Base-by-base conservation (phyloP, 2,888 invertebrate species). In the Masnerella sp. region DNA sequence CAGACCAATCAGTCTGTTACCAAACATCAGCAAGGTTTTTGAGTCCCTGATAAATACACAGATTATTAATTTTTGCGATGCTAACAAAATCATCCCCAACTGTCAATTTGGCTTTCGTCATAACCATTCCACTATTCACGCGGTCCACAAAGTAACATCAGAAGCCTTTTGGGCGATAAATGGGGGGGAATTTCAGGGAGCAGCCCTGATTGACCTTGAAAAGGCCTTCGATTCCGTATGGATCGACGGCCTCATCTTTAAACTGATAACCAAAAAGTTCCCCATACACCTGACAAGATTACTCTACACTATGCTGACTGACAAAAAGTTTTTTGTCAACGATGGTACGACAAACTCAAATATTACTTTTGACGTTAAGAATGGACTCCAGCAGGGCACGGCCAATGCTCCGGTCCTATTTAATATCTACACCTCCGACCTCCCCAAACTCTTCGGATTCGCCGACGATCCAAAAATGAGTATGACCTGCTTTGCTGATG, bases 51-150 rank as follows among this genome's bases (percentile, higher is more conserved):
- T 45, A 5, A 45, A 45, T 8, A 22, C 22, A 0, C 5, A 40
- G n/a, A 2, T 40, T 2, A 40, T 5, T n/a, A 0, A 40, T 2
- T 20, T 18, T n/a, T 43, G 43, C 14, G 12, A 12, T 3, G 9
- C n/a, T 11, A 67, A 72, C 12, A 56, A 69, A 7, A 36, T 77
- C 1, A 72, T 78, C 0, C 65, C 75, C 0, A 56, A 75, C 2
- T 15, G 36, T 5, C 77, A 79, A 38, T 79, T 78, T 22, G 77
- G 77, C 0, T 77, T 77, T 15, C 30, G 71, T 12, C 20, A 25
- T 2, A 45, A 64, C 12, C 74, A 77, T 20, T 76, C 76, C 0
- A 77, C 78, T 0, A 32, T 49, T 0, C 77, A 77, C 17, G 77
- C 75, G 7, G 59, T 78, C 14, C 52, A 52, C 5, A 36, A 36